Evolutionary conservation across 2,888 invertebrate species (phyloP).

Genomic region (Drosophila monieri): DNA sequence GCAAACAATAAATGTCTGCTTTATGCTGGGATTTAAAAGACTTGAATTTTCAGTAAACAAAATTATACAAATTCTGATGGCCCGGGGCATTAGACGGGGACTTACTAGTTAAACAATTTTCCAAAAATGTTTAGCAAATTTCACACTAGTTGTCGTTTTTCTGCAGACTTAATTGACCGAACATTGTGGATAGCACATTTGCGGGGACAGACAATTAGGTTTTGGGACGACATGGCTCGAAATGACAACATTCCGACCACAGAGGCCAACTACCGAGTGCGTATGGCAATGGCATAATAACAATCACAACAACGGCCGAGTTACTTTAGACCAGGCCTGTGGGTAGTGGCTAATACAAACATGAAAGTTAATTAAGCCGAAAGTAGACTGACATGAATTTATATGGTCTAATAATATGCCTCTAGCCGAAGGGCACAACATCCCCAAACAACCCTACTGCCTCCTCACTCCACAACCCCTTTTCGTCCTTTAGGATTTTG

Average conservation of each 20-base stretch:
- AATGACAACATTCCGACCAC: conserved; percentile 21
- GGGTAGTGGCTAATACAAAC: conserved; percentile 65
- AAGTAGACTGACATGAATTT: conserved; percentile 77
- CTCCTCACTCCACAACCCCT: too few species aligned
- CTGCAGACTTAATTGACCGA: conserved; percentile 46
- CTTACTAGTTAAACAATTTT: conserved; percentile 34
- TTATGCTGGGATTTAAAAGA: not conserved
- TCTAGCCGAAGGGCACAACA: conserved; percentile 38
- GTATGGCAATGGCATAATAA: conserved; percentile 35
- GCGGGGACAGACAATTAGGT: conserved; percentile 62
- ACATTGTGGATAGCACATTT: conserved; percentile 42
- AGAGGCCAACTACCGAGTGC: conserved; percentile 20
- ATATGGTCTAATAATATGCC: conserved; percentile 78
- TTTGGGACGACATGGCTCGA: conserved; percentile 43
- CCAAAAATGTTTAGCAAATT: conserved; percentile 19
- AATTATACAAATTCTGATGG: conserved; percentile 19
- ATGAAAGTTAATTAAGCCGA: conserved; percentile 78
- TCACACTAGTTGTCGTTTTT: conserved; percentile 1
- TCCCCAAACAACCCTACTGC: conserved; percentile 3
- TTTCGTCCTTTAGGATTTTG: conserved; percentile 7
- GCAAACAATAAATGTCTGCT: not conserved
- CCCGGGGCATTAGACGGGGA: not conserved
- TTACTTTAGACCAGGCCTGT: conserved; percentile 49
- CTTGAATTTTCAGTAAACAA: not conserved
- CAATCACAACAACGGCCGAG: conserved; percentile 17